A percentile compares a stretch with the other conserved stretches of the same genome.
phyloP scores from a whole-genome alignment of 2,797 vertebrate species.

The Mastacembelus armatus region DNA sequence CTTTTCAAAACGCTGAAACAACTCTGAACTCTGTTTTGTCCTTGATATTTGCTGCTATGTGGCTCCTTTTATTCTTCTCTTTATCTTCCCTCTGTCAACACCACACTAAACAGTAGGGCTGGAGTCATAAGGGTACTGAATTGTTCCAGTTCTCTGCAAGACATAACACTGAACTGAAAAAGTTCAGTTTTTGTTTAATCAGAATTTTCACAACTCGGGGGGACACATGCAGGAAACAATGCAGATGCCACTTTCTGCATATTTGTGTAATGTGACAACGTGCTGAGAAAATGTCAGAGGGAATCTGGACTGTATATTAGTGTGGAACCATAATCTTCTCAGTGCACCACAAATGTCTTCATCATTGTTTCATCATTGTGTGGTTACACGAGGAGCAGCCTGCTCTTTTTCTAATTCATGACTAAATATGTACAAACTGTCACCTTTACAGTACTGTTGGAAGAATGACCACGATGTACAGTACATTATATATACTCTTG shows the following conservation, averaged over 20 bases:
- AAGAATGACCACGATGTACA: neutral
- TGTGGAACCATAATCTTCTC: neutral
- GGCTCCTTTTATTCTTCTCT: constrained; percentile 50
- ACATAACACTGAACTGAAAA: constrained; percentile 49
- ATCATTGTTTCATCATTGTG: no score
- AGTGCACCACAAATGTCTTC: no score
- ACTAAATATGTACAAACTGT: neutral
- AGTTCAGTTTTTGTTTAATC: constrained; percentile 68
- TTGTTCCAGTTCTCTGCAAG: constrained; percentile 58
- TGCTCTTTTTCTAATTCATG: neutral
- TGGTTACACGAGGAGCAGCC: neutral
- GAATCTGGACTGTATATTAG: constrained; percentile 16
- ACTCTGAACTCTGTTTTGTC: constrained; percentile 44
- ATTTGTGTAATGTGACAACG: constrained; percentile 50
- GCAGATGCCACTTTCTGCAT: constrained; percentile 34
- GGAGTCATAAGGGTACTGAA: constrained; percentile 61
- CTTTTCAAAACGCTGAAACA: constrained; percentile 35
- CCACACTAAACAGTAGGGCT: constrained; percentile 50
- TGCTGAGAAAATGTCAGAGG: constrained; percentile 50
- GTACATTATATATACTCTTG: neutral
- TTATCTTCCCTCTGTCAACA: constrained; percentile 56
- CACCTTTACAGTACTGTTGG: neutral
- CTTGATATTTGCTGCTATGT: constrained; percentile 40
- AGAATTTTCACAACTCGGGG: constrained; percentile 52
- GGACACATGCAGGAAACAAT: constrained; percentile 42